Evolutionary conservation across 2,888 invertebrate genomes (phyloP), one percentile per base, ranked within the genome.

Genomic region (Nowickia ferox): DNA sequence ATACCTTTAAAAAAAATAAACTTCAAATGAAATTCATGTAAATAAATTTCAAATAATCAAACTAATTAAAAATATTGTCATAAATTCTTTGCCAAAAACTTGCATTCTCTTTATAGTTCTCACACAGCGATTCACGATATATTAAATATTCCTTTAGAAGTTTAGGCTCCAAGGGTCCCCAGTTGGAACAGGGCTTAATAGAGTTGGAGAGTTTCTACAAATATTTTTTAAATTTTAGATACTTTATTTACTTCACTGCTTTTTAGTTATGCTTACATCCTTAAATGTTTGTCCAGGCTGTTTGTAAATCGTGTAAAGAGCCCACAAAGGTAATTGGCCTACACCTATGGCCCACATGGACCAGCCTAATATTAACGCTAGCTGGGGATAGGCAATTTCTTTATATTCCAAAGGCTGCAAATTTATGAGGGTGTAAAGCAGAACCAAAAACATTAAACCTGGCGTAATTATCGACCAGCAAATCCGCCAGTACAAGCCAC

Each of bases 391-490:
- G 2, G 89, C 87, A 76, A 93, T 93, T 53, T 92, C 92, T 61
- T 95, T 95, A 87, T 96, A 96, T 1, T 92, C 93, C 4, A 96
- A 90, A 0, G 95, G 94, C 81, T 95, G 93, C 86, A 95, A 94
- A 1, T 94, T 94, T 1, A 93, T 89, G 5, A 96, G 91, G 10
- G 96, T 96, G 90, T 96, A 97, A 10, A 96, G 87, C 79, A 97
- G 94, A 63, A 97, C 96, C 0, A 94, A 90, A 17, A 95, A 93
- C 94, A 97, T 95, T 79, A 96, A 92, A 0, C 94, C 91, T 0
- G 97, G 97, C 10, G 96, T 96, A 71, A 96, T 93, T 17, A 96
- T 71, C 0, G 95, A 95, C 97, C 97, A 97, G 87, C 96, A 97
- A 51, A 96, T 89, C 87, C 96, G 94, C 97, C 97, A 97, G 91